These are phyloP conservation scores for Itoplectis maculator DNA, from an alignment of 2,888 invertebrate genomes.

Conservation along the genomic window DNA sequence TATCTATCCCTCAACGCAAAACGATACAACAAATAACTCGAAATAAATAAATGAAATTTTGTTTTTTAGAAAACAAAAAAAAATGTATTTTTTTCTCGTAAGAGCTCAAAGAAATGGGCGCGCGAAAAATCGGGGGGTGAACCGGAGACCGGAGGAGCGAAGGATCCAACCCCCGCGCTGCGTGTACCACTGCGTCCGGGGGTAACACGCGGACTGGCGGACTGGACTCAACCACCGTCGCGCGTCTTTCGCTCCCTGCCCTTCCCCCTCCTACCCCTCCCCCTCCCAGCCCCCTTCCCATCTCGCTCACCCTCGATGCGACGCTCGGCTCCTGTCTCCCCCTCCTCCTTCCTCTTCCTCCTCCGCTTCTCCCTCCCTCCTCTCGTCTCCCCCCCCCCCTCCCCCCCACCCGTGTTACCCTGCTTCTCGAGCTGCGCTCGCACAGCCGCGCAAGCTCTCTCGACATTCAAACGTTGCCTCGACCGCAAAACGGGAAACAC, in stretches of 20 bases:
- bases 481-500: slow-evolving; percentile 67
- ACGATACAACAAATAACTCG: not conserved
- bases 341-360: not conserved
- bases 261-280: slow-evolving; percentile 31
- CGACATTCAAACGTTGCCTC: slow-evolving; percentile 73
- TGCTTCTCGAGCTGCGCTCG: slow-evolving; percentile 49
- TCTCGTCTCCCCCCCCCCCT: slow-evolving; percentile 5
- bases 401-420: slow-evolving; percentile 11
- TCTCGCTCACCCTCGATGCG: slow-evolving; percentile 53
- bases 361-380: slow-evolving; percentile 21
- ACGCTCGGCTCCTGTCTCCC: slow-evolving; percentile 11
- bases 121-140: slow-evolving; percentile 23
- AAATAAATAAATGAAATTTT: no score
- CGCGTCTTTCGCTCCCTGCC: slow-evolving; percentile 68
- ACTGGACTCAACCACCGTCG: slow-evolving; percentile 75
- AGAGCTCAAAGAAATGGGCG: slow-evolving; percentile 47
- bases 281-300: no score
- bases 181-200: slow-evolving; percentile 72
- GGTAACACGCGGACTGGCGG: slow-evolving; percentile 80
- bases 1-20: no score
- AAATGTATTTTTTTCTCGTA: not conserved
- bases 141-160: slow-evolving; percentile 47
- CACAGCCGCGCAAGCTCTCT: slow-evolving; percentile 74
- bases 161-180: slow-evolving; percentile 64
- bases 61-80: no score